A percentile compares a stretch with the other conserved stretches of the same genome.
Conservation (phyloP, 1,140 invertebrate species). For the Cotesia glomerata region DNA sequence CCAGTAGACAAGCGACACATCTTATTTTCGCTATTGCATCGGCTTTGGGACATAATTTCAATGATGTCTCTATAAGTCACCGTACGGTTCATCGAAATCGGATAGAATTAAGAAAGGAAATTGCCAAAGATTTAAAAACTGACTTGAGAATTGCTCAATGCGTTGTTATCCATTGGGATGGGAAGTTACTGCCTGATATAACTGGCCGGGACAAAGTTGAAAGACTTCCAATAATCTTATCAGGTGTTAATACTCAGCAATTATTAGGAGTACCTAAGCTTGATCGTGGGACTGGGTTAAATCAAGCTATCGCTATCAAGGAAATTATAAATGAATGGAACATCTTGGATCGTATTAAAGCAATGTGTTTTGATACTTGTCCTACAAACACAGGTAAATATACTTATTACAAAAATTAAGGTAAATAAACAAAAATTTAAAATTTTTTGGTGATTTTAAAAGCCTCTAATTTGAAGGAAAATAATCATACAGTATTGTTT, state of each 20-base stretch:
- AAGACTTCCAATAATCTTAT: constrained; percentile 18
- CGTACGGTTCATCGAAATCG: constrained; percentile 14
- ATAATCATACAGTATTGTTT: too few species aligned
- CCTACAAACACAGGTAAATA: not conserved
- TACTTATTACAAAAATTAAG: too few species aligned
- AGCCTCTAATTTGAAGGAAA: too few species aligned
- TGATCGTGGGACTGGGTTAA: not conserved
- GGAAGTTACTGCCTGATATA: constrained; percentile 21
- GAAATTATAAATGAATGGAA: constrained; percentile 5
- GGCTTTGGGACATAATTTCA: not conserved
- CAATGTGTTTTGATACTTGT: not conserved
- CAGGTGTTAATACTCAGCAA: constrained; percentile 16
- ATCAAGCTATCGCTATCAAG: constrained; percentile 12
- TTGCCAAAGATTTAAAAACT: constrained; percentile 17
- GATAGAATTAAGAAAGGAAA: not conserved
- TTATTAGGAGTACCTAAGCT: constrained; percentile 14
- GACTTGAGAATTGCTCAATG: constrained; percentile 4
- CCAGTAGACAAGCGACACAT: not conserved
- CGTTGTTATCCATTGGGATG: constrained; percentile 25
- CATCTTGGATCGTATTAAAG: not conserved
- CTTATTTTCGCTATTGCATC: not conserved
- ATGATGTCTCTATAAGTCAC: constrained; percentile 14
- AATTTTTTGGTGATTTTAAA: too few species aligned
- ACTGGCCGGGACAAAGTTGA: constrained; percentile 5
- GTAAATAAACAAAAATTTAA: too few species aligned